phyloP scores from a whole-genome alignment of 2,113 vertebrate species.

The Lates calcarifer region DNA sequence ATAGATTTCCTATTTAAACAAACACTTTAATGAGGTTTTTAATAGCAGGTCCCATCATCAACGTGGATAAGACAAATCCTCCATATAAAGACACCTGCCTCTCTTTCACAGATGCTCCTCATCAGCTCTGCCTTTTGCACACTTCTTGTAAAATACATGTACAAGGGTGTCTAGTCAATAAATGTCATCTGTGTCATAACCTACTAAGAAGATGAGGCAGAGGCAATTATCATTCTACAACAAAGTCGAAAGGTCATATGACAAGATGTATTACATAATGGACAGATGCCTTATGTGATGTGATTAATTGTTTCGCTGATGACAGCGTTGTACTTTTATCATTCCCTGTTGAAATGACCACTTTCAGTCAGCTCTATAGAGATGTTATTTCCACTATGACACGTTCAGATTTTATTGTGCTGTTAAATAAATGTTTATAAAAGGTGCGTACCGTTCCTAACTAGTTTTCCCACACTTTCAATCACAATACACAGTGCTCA shows the following conservation, averaged over 20 bases:
- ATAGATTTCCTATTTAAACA: not conserved
- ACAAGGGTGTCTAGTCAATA: constrained; percentile 53
- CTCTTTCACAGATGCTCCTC: constrained; percentile 37
- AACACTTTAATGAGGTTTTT: constrained; percentile 5
- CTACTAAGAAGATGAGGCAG: constrained; percentile 44
- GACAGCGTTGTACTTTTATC: constrained; percentile 2
- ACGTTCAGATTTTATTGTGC: not conserved
- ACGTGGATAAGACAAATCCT: constrained; percentile 51
- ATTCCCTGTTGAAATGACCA: constrained; percentile 8
- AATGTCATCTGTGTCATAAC: constrained; percentile 58
- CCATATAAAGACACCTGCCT: constrained; percentile 31
- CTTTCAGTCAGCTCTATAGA: constrained; percentile 35
- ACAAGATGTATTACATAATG: constrained; percentile 39
- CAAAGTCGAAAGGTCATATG: constrained; percentile 57
- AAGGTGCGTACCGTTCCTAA: not conserved
- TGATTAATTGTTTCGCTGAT: constrained; percentile 44
- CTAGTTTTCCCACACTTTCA: too few relatives aligned
- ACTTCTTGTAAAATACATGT: constrained; percentile 36
- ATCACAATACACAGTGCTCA: too few relatives aligned
- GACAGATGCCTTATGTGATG: constrained; percentile 41
- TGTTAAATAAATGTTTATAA: constrained; percentile 14
- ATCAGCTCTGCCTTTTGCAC: constrained; percentile 1
- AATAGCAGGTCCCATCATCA: constrained; percentile 51
- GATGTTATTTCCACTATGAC: not conserved
- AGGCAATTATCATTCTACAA: constrained; percentile 54